phyloP scores from a whole-genome alignment of 2,888 invertebrate species.

The Tetragonisca angustula region DNA sequence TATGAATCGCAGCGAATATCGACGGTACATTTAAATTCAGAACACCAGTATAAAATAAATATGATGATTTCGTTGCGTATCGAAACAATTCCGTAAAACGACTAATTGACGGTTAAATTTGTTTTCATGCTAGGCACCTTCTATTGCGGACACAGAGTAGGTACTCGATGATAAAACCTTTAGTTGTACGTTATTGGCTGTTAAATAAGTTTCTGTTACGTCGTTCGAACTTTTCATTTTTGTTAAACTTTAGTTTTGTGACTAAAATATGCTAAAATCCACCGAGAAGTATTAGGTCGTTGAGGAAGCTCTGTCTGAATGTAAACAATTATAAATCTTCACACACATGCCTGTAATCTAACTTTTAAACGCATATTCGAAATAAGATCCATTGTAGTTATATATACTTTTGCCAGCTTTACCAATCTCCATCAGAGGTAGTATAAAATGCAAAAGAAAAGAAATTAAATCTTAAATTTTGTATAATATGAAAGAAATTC shows the following conservation, averaged over 20 bases:
- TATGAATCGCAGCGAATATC: slow-evolving; percentile 65
- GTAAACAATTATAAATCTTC: too few species aligned
- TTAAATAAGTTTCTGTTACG: slow-evolving; percentile 9
- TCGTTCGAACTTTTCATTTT: slow-evolving; percentile 3
- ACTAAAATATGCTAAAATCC: background rate
- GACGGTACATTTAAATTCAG: slow-evolving; percentile 59
- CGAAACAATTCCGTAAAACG: slow-evolving; percentile 55
- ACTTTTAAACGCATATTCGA: too few species aligned
- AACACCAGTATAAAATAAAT: slow-evolving; percentile 40
- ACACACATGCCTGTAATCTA: too few species aligned
- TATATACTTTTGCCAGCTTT: too few species aligned
- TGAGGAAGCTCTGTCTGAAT: too few species aligned
- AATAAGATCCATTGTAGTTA: too few species aligned
- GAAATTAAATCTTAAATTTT: too few species aligned
- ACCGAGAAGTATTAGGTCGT: background rate
- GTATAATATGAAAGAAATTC: too few species aligned
- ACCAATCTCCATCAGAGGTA: too few species aligned
- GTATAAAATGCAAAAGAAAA: too few species aligned
- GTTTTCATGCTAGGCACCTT: slow-evolving; percentile 83
- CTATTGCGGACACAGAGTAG: slow-evolving; percentile 83
- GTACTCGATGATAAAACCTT: slow-evolving; percentile 75
- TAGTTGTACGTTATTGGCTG: slow-evolving; percentile 50
- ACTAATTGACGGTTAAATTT: slow-evolving; percentile 80
- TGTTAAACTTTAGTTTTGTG: slow-evolving; percentile 37
- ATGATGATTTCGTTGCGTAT: slow-evolving; percentile 55